Evolutionary conservation across 2,888 invertebrate genomes (phyloP).

Genomic region (Mesoligia furuncula): DNA sequence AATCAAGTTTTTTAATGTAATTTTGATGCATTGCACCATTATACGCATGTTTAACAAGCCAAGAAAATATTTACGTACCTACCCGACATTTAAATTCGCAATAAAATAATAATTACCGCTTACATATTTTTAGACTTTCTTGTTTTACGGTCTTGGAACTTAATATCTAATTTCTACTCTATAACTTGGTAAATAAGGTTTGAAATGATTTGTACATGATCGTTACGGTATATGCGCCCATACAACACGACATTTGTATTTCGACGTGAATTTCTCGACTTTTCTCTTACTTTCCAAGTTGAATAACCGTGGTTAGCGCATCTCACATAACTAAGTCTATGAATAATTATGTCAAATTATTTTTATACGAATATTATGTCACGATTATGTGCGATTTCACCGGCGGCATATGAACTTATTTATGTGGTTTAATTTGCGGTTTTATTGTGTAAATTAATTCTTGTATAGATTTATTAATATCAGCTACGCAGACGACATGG

Average conservation of each 20-base stretch:
- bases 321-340: slow-evolving; percentile 78
- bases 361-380: slow-evolving; percentile 62
- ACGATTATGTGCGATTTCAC: slow-evolving; percentile 59
- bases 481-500: no score
- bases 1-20: background rate
- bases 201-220: slow-evolving; percentile 51
- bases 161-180: slow-evolving; percentile 46
- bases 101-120: slow-evolving; percentile 56
- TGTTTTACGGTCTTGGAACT: slow-evolving; percentile 19
- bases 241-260: slow-evolving; percentile 79
- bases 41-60: slow-evolving; percentile 44
- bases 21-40: slow-evolving; percentile 24
- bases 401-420: slow-evolving; percentile 25
- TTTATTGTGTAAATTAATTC: slow-evolving; percentile 40
- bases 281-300: slow-evolving; percentile 88
- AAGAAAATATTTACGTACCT: slow-evolving; percentile 20
- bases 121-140: slow-evolving; percentile 57
- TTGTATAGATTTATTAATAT: slow-evolving; percentile 1
- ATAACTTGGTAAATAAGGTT: slow-evolving; percentile 39
- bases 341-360: slow-evolving; percentile 62
- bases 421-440: slow-evolving; percentile 36
- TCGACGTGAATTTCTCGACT: slow-evolving; percentile 84
- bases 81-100: slow-evolving; percentile 33
- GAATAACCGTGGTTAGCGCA: slow-evolving; percentile 85
- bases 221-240: slow-evolving; percentile 76